Base-by-base conservation (phyloP, 2,113 vertebrate genomes). In the Aspiorhynchus laticeps region DNA sequence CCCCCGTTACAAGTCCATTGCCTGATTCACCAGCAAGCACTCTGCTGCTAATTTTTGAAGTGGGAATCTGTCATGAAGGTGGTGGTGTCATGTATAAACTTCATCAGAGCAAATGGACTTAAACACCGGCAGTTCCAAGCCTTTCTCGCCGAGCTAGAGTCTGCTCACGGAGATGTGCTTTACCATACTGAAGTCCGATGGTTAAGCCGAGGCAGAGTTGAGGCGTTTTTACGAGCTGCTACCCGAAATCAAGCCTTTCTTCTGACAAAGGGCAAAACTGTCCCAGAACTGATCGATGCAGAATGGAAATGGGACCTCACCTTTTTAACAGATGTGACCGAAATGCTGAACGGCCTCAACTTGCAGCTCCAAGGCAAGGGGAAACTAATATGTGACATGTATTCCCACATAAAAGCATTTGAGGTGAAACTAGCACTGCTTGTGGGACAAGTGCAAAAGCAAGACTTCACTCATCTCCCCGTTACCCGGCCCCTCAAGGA, bases 221-320 rank as follows among this genome's bases (percentile, higher is more conserved):
- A 80, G 46, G 43, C 12, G n/a, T 63, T 88, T 90, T 69, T 77
- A 89, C 28, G 85, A n/a, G n/a, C 78, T 84, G 86, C 76, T 88
- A 17, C 86, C 76, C 8, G 41, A 41, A 41, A 41, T 41, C 41
- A 41, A 41, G 41, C 41, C 41, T 41, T 41, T 41, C 41, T 41
- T 41, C 41, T 41, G 41, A 41, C 41, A 41, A 41, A 41, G 41
- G 41, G 41, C 41, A 41, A 41, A 41, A 41, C 41, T 41, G 41
- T 41, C 41, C 84, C 36, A 36, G 36, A 36, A 36, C 36, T 36
- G 36, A 36, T 36, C 36, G 36, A 36, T 4, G 36, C 36, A 85
- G 88, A 88, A 88, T 80, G 38, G 56, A 90, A 91, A 89, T 91
- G 51, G 87, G 5, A 88, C 81, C 83, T 85, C n/a, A 33, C 76